Percentiles rank a stretch among this genome's conserved stretches.
Evolutionary conservation across 2,797 vertebrate species (phyloP).

Genomic region (Poeciliopsis paucimaculata): DNA sequence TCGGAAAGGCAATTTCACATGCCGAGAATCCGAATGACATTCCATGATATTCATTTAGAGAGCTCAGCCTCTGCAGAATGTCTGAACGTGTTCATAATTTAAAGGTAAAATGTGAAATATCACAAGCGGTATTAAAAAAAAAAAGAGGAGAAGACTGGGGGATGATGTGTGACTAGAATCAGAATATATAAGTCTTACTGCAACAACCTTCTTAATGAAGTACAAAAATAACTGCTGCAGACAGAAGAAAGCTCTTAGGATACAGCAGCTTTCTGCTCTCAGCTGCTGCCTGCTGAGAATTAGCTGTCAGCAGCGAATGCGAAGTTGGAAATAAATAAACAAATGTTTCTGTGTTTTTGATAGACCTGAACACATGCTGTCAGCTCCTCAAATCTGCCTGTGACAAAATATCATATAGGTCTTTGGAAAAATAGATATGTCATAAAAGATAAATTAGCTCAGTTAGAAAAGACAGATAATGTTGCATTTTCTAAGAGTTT

Average conservation of each 20-base stretch:
- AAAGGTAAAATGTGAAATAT: not conserved
- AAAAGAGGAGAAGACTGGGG: not conserved
- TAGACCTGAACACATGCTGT: not conserved
- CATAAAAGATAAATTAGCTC: not conserved
- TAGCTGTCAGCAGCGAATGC: constrained; percentile 21
- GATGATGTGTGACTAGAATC: constrained; percentile 4
- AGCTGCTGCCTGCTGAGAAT: constrained; percentile 32
- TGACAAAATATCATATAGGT: not conserved
- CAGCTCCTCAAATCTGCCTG: not conserved
- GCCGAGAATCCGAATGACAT: not conserved
- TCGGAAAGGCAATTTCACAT: not conserved
- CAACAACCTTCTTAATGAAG: not conserved
- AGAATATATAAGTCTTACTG: constrained; percentile 3
- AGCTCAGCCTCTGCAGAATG: not conserved
- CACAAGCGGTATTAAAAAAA: not conserved
- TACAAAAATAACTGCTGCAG: not conserved
- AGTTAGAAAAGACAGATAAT: not conserved
- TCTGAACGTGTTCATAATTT: not conserved
- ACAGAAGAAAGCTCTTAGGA: constrained; percentile 13
- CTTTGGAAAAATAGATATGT: not conserved
- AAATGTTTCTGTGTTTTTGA: constrained; percentile 18
- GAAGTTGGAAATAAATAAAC: constrained; percentile 26
- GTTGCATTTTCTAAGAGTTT: not conserved
- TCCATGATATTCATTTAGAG: not conserved
- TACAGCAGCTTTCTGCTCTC: constrained; percentile 14